phyloP scores from a whole-genome alignment of 2,113 vertebrate species.

The Macroglossus sobrinus region DNA sequence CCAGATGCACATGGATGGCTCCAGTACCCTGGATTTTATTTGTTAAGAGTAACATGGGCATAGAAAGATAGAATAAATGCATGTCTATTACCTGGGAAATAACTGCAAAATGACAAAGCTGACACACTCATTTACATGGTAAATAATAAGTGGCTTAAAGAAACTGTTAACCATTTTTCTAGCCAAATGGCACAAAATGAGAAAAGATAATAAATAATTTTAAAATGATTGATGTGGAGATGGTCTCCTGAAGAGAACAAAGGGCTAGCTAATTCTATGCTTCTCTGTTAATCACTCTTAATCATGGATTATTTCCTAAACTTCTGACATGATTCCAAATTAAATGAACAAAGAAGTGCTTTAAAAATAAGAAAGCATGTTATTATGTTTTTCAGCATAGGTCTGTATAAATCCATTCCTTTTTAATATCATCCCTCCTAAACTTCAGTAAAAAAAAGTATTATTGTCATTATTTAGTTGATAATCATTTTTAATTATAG shows the following conservation, averaged over 20 bases:
- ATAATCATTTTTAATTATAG: not conserved
- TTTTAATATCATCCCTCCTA: not conserved
- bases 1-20: not conserved
- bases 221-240: constrained; percentile 16
- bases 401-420: not conserved
- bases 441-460: not conserved
- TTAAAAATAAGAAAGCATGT: not conserved
- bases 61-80: constrained; percentile 47
- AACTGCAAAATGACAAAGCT: constrained; percentile 55
- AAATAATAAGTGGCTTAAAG: constrained; percentile 59
- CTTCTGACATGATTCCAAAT: constrained; percentile 34
- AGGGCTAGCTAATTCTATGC: not conserved
- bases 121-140: constrained; percentile 42
- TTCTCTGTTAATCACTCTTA: not conserved
- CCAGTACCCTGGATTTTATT: constrained; percentile 36
- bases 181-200: constrained; percentile 43
- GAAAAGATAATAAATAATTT: constrained; percentile 51
- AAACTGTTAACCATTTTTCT: constrained; percentile 59
- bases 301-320: constrained; percentile 37
- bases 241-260: constrained; percentile 25
- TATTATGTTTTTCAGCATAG: not conserved
- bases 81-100: constrained; percentile 58
- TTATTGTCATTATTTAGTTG: not conserved
- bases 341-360: not conserved
- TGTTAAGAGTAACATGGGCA: constrained; percentile 35